A percentile compares a stretch with the other conserved stretches of the same genome.
Evolutionary conservation across 2,797 vertebrate genomes (phyloP).

Genomic region (Esox masquinongy): DNA sequence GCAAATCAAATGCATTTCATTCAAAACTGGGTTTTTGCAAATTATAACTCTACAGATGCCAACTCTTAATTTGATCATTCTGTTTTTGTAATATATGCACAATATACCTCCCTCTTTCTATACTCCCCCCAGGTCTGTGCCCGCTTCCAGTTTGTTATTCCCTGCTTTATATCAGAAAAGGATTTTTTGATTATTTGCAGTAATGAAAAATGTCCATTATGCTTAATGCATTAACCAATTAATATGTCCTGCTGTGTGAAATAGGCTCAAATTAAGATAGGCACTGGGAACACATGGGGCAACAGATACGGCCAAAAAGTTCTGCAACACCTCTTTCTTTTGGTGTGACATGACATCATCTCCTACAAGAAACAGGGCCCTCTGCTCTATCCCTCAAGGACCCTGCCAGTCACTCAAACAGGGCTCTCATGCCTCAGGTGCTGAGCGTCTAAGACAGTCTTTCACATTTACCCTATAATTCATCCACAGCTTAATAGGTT

Average conservation of each 20-base stretch:
- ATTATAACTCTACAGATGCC: not conserved
- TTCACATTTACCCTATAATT: conserved; percentile 19
- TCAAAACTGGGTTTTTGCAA: not conserved
- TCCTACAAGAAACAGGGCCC: conserved; percentile 32
- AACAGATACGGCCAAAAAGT: conserved; percentile 32
- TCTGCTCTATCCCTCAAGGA: conserved; percentile 41
- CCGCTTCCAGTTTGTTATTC: no score
- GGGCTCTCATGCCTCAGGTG: conserved; percentile 15
- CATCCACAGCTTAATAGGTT: conserved; percentile 39
- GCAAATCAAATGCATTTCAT: conserved; percentile 4
- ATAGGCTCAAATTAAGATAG: no score
- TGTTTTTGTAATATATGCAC: no score
- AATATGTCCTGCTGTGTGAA: no score
- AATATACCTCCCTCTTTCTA: no score
- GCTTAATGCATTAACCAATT: no score
- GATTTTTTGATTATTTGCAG: no score
- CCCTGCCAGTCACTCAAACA: conserved; percentile 39
- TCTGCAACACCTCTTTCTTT: conserved; percentile 1
- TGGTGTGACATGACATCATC: conserved; percentile 52
- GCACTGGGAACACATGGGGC: conserved; percentile 26
- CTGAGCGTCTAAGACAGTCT: conserved; percentile 8
- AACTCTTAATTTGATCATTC: no score
- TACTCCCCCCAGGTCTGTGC: no score
- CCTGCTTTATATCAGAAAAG: no score
- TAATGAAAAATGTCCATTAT: no score